These are phyloP conservation scores for Nansenia antarctica DNA, from an alignment of 2,113 vertebrate species.

Conservation along the genomic window DNA sequence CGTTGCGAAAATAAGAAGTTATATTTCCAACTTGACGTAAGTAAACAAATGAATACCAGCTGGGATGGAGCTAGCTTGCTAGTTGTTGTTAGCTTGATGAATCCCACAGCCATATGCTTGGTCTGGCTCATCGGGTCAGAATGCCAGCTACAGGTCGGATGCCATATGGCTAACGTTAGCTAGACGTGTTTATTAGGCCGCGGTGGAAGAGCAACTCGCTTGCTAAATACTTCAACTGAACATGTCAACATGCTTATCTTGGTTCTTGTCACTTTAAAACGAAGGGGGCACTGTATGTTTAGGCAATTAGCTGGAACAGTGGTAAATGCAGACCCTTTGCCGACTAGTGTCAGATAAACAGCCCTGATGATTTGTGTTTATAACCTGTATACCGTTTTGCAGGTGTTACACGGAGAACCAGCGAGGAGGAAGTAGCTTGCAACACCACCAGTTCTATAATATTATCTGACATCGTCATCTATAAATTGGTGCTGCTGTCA, in stretches of 20 bases:
- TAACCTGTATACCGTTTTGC: not conserved
- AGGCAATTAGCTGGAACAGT: too few relatives aligned
- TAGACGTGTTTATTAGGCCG: too few relatives aligned
- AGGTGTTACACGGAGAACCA: not conserved
- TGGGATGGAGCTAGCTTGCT: not conserved
- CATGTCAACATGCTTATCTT: too few relatives aligned
- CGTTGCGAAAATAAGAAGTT: not conserved
- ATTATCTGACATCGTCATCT: not conserved
- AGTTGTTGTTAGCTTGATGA: too few relatives aligned
- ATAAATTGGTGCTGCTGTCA: not conserved
- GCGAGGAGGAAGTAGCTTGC: not conserved
- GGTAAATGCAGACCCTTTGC: not conserved
- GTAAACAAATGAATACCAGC: not conserved
- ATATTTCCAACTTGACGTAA: not conserved
- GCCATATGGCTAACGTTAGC: conserved; percentile 1
- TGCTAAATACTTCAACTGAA: too few relatives aligned
- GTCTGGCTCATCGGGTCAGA: too few relatives aligned
- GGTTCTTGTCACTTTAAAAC: not conserved
- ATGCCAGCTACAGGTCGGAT: too few relatives aligned
- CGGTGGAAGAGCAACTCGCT: too few relatives aligned
- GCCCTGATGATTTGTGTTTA: not conserved
- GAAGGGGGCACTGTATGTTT: not conserved
- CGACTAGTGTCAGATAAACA: not conserved
- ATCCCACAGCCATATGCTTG: too few relatives aligned
- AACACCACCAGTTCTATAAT: too few relatives aligned